These are phyloP conservation scores for Callorhinus ursinus DNA, from an alignment of 2,113 vertebrate genomes.

Conservation along the genomic window DNA sequence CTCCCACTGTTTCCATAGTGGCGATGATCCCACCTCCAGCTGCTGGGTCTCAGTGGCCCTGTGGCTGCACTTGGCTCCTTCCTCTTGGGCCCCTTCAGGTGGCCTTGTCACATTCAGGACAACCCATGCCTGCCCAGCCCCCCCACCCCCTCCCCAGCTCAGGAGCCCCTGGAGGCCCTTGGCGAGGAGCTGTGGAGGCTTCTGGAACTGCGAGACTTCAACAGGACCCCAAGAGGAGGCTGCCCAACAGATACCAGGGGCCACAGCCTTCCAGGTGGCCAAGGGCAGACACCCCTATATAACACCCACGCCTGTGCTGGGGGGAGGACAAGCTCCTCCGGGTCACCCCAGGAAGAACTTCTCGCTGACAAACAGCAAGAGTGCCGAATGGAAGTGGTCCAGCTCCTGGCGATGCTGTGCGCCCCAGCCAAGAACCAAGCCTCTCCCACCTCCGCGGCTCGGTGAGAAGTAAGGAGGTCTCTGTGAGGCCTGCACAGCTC, in stretches of 20 bases:
- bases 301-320: constrained; percentile 76
- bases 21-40: constrained; percentile 83
- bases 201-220: constrained; percentile 80
- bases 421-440: too few species aligned
- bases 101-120: background rate
- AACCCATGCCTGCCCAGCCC: rapidly evolving
- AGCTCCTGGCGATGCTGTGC: too few species aligned
- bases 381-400: constrained; percentile 85
- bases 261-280: background rate
- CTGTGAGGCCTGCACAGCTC: background rate
- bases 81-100: constrained; percentile 55
- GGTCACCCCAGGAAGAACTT: constrained; percentile 84
- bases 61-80: constrained; percentile 84
- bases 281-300: constrained; percentile 89
- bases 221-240: constrained; percentile 69
- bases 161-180: background rate
- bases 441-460: background rate
- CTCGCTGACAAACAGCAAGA: constrained; percentile 78
- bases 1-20: background rate
- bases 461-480: background rate
- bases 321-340: constrained; percentile 88
- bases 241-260: background rate
- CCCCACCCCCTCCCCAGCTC: background rate
- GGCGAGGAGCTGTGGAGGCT: constrained; percentile 44
- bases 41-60: constrained; percentile 82